Evolutionary conservation across 2,797 vertebrate genomes (phyloP).

Genomic region (Anguilla anguilla): DNA sequence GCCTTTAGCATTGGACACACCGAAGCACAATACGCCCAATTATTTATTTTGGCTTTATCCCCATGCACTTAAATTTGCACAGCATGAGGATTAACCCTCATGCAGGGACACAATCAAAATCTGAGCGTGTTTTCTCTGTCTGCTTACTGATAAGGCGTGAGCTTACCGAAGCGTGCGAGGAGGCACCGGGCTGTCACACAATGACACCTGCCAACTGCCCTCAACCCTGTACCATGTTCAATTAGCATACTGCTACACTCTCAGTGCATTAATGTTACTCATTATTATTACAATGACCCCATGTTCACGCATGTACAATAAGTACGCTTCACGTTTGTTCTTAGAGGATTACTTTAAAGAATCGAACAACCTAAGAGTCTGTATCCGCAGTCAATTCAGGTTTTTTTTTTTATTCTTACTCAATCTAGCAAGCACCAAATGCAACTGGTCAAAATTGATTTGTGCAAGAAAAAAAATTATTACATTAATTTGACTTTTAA

Average conservation of each 20-base stretch:
- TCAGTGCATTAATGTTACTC: background rate
- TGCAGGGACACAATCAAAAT: slow-evolving; percentile 62
- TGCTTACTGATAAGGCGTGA: slow-evolving; percentile 46
- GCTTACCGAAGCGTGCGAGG: slow-evolving; percentile 36
- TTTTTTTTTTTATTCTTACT: no score
- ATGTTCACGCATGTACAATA: background rate
- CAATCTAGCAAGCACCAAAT: no score
- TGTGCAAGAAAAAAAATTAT: no score
- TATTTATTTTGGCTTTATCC: background rate
- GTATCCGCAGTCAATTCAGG: no score
- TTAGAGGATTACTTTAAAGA: background rate
- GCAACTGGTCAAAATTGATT: no score
- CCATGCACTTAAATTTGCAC: slow-evolving; percentile 42
- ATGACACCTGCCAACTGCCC: slow-evolving; percentile 56
- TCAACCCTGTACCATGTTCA: slow-evolving; percentile 44
- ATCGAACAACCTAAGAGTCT: background rate
- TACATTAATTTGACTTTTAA: no score
- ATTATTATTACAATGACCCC: background rate
- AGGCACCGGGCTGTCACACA: slow-evolving; percentile 57
- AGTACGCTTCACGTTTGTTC: no score
- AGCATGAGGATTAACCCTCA: slow-evolving; percentile 52
- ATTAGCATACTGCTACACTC: background rate
- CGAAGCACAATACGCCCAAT: background rate
- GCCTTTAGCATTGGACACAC: background rate
- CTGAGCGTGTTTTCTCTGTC: slow-evolving; percentile 51